Conservation (phyloP, 2,797 vertebrate genomes). For the Nannoperca obscura region DNA sequence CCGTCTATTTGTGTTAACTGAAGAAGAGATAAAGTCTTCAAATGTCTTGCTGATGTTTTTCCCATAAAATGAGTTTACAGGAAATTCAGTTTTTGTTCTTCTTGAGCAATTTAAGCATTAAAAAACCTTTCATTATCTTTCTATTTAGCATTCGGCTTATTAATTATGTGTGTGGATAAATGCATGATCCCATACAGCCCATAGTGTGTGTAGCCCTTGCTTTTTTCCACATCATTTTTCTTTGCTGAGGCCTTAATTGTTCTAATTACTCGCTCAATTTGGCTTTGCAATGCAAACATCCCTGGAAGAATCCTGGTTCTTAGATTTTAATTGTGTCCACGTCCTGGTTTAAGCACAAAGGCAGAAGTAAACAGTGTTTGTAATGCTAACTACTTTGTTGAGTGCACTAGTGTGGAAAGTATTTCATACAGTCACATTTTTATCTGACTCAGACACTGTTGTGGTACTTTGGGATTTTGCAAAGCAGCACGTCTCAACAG, state of each 20-base stretch:
- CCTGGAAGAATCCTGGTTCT: conserved; percentile 44
- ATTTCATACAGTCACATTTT: conserved; percentile 18
- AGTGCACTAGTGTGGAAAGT: conserved; percentile 33
- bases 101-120: conserved; percentile 2
- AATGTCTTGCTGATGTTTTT: conserved; percentile 19
- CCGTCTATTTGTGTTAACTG: background rate
- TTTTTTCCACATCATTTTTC: conserved; percentile 10
- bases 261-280: conserved; percentile 67
- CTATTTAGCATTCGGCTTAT: background rate
- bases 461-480: conserved; percentile 35
- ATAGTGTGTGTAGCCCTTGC: background rate
- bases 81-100: background rate
- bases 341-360: conserved; percentile 44
- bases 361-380: conserved; percentile 69
- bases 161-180: conserved; percentile 18
- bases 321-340: conserved; percentile 55
- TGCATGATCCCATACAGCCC: conserved; percentile 12
- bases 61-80: background rate
- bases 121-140: background rate
- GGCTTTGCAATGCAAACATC: conserved; percentile 47
- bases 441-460: conserved; percentile 20
- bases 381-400: conserved; percentile 59
- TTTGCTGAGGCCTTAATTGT: conserved; percentile 50
- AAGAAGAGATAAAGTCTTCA: background rate
- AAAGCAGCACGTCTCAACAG: conserved; percentile 32